A percentile compares a stretch with the other conserved stretches of the same genome.
These are phyloP conservation scores for Phalloptychus januarius DNA, from an alignment of 2,797 vertebrate species.

Conservation along the genomic window DNA sequence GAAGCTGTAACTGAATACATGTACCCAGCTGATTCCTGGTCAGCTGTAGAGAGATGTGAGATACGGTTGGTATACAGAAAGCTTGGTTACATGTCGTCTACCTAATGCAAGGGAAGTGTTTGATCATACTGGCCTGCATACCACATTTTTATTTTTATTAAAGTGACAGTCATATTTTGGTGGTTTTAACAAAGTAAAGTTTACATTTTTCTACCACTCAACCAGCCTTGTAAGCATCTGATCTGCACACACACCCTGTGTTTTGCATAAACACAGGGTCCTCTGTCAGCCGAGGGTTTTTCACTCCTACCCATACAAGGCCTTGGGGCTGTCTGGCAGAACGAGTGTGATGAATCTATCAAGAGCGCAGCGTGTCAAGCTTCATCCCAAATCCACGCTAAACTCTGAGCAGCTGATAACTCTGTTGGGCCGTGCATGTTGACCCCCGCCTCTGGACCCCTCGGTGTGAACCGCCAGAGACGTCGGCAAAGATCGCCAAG, in stretches of 20 bases:
- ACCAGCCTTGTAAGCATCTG: constrained; percentile 6
- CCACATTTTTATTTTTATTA: neutral
- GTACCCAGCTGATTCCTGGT: neutral
- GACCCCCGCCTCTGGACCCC: constrained; percentile 36
- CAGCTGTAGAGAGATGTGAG: neutral
- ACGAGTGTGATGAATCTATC: constrained; percentile 58
- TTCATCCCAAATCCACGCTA: constrained; percentile 54
- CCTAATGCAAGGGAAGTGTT: neutral
- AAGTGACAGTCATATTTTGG: neutral
- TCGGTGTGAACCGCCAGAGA: constrained; percentile 38
- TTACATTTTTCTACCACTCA: neutral
- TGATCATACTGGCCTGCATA: neutral
- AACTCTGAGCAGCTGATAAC: constrained; percentile 59
- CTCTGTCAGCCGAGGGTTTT: constrained; percentile 44
- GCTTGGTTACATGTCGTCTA: neutral
- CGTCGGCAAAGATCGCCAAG: constrained; percentile 49
- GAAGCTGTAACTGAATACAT: neutral
- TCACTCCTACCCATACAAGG: constrained; percentile 73
- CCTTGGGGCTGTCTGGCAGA: constrained; percentile 47
- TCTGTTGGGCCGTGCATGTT: constrained; percentile 19
- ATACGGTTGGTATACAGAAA: neutral
- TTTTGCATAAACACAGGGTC: constrained; percentile 36
- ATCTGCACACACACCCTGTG: constrained; percentile 27
- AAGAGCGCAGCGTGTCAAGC: constrained; percentile 26
- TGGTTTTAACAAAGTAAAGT: too few species aligned